Evolutionary conservation across 1,140 invertebrate genomes (phyloP), one percentile per base, ranked within the genome.

Genomic region (Lerema accius): DNA sequence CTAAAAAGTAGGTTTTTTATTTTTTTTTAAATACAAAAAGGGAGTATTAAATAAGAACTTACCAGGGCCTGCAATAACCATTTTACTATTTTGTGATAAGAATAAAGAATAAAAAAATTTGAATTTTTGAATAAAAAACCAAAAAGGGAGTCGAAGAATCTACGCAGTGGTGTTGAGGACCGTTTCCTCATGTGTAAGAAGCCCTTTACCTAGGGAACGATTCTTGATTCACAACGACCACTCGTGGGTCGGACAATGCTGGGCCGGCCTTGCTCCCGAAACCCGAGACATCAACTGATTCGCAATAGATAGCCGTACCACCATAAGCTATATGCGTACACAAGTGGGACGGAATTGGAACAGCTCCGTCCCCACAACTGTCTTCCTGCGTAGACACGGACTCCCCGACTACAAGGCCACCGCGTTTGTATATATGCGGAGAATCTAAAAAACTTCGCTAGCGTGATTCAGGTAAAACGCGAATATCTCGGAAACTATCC

Each of bases 381-480:
- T 19, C 19, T 43, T 56, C 45, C 75, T 73, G 68, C 60, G 72
- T 71, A 75, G 73, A 80, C 70, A 73, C 67, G 75, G 71, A 75
- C 70, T 65, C 70, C 66, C 75, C 50, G 6, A 3, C 0, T 10
- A 9, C 7, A n/a, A n/a, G 7, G 13, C 9, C 17, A n/a, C n/a
- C 32, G 17, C 19, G 42, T 11, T 26, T 16, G 48, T 75, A 75
- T 75, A 65, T 71, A 67, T 66, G 17, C 43, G 43, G 16, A 9
- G 15, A 26, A 15, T 0, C 3, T 19, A 0, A 46, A 77, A 79
- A 81, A 78, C 51, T 59, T 73, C 43, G n/a, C 50, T 66, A 73
- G 63, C 72, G 76, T 61, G 76, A 71, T 73, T 67, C 19, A 81
- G 70, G 40, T 46, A 10, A 48, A 14, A 37, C 13, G 28, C 11